phyloP scores from a whole-genome alignment of 2,113 vertebrate species.

The Amphilophus citrinellus region DNA sequence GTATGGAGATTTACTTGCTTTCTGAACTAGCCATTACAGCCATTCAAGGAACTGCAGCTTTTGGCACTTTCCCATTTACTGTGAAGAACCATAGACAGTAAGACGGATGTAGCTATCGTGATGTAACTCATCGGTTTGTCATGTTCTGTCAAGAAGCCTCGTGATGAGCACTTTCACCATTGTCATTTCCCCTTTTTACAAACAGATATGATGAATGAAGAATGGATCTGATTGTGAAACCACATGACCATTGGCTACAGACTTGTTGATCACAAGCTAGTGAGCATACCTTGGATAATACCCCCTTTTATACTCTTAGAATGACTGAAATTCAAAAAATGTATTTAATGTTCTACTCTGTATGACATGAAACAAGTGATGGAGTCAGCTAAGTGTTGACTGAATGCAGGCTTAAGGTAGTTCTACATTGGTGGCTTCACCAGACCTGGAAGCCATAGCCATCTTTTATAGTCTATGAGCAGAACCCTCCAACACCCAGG shows the following conservation, averaged over 20 bases:
- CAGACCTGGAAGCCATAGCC: background rate
- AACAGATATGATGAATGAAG: background rate
- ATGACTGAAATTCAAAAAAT: background rate
- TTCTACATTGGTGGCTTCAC: background rate
- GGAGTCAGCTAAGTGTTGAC: background rate
- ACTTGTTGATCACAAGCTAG: background rate
- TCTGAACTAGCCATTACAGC: background rate
- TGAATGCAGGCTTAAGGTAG: background rate
- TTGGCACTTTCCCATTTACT: rapidly evolving
- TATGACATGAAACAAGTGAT: background rate
- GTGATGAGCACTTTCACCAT: background rate
- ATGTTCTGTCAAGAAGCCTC: background rate
- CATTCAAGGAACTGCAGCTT: background rate
- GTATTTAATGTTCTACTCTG: background rate
- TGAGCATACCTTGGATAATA: background rate
- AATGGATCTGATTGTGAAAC: background rate
- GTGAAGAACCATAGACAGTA: background rate
- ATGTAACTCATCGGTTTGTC: background rate
- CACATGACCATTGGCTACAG: background rate
- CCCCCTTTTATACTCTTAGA: background rate
- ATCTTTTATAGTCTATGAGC: background rate
- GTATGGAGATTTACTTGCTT: background rate
- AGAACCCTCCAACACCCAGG: background rate
- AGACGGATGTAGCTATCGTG: background rate
- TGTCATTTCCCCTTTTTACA: background rate